phyloP scores from a whole-genome alignment of 2,113 vertebrate species.

The Eudyptes chrysolophus region DNA sequence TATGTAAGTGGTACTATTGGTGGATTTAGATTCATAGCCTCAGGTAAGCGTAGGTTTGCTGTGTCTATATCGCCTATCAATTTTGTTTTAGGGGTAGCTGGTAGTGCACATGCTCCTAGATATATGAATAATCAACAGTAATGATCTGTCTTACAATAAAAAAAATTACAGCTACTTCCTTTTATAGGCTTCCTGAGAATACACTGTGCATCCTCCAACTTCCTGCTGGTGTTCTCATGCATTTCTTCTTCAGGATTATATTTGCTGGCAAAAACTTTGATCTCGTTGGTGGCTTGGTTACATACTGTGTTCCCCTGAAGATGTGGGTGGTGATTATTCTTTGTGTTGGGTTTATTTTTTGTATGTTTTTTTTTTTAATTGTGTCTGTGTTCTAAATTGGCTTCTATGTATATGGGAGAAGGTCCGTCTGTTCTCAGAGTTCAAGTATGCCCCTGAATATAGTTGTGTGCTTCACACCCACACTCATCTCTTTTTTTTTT shows the following conservation, averaged over 20 bases:
- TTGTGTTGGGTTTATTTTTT: not conserved
- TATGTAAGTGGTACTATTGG: not conserved
- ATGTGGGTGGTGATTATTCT: not conserved
- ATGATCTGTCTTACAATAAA: not conserved
- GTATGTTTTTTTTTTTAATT: not conserved
- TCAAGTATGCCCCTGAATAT: not conserved
- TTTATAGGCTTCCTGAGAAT: not conserved
- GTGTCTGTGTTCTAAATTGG: not conserved
- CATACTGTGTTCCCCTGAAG: not conserved
- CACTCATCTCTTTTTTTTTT: not conserved
- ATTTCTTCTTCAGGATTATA: not conserved
- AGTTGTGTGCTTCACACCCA: not conserved
- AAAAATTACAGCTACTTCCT: not conserved
- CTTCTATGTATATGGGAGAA: not conserved
- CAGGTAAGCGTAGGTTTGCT: not conserved
- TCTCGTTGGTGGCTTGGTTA: not conserved
- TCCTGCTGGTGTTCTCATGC: not conserved
- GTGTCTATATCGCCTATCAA: fast-evolving
- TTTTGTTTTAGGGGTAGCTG: not conserved
- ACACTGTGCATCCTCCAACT: not conserved
- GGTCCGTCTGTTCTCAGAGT: not conserved
- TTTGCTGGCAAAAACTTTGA: not conserved
- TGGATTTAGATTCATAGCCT: not conserved
- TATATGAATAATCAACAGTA: not conserved
- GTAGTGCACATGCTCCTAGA: not conserved